These are phyloP conservation scores for Orbicella faveolata DNA, from an alignment of 64 coral and sea anemone genomes.

Conservation along the genomic window DNA sequence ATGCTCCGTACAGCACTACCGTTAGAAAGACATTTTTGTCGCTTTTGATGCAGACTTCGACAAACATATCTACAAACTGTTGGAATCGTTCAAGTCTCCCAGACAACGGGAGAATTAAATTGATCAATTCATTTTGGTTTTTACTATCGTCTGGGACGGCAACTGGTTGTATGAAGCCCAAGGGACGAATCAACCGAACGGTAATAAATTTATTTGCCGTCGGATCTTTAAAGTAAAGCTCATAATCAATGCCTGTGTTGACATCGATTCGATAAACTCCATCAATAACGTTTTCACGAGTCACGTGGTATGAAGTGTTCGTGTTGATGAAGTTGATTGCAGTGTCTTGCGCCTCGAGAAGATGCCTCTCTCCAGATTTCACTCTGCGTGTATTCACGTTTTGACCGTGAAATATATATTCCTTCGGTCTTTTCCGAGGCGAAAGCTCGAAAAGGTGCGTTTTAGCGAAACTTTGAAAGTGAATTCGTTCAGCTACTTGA, in stretches of 20 bases:
- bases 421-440: constrained; percentile 52
- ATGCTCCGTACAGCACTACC: constrained; percentile 79
- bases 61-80: constrained; percentile 84
- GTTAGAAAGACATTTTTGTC: constrained; percentile 92
- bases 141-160: not conserved
- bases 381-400: constrained; percentile 39
- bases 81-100: constrained; percentile 82
- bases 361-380: constrained; percentile 56
- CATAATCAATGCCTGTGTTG: constrained; percentile 78
- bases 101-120: constrained; percentile 80
- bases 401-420: constrained; percentile 72
- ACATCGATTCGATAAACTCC: constrained; percentile 85
- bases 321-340: constrained; percentile 50
- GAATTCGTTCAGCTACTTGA: constrained; percentile 61
- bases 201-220: constrained; percentile 10
- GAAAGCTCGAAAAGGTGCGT: constrained; percentile 74
- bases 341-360: constrained; percentile 56
- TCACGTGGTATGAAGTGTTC: constrained; percentile 57
- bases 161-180: constrained; percentile 31
- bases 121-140: constrained; percentile 61
- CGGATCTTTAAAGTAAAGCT: constrained; percentile 68
- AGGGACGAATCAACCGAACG: constrained; percentile 52
- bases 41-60: constrained; percentile 80
- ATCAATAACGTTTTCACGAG: constrained; percentile 58
- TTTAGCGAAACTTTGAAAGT: constrained; percentile 74